Base-by-base conservation (phyloP, 2,113 vertebrate species). In the Perccottus glenii region DNA sequence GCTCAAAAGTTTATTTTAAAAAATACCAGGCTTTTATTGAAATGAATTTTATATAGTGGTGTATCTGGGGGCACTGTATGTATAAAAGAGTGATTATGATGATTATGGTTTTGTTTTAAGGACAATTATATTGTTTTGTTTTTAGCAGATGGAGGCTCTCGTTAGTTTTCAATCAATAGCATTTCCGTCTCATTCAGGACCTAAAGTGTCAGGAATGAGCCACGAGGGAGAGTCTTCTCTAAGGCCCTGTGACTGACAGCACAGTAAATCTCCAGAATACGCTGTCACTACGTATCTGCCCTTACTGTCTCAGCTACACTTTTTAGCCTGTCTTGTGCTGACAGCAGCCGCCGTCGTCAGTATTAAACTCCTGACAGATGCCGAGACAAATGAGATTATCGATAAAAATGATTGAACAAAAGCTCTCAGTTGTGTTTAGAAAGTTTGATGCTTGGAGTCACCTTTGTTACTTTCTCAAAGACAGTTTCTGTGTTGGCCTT, bases 261-360 rank as follows among this genome's bases (percentile, higher is more conserved):
- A 61, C 60, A 59, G 63, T 69, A 84, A 92, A 89, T 90, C 84
- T 86, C 79, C 82, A 10, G 85, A 90, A 89, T 86, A 83, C 73
- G 65, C 78, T 83, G 87, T 87, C 82, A 64, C 65, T 80, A 60
- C 51, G 67, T 74, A 84, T 82, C 52, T 62, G 19, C 55, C 35
- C 50, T 51, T 27, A 47, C 62, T 60, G 67, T 64, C 64, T 83
- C 80, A 67, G 56, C 63, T 35, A 65, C 66, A 57, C 68, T 27
- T 78, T 78, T 75, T 61, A 71, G 65, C 78, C 68, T 51, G 72
- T 78, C 64, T 69, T 43, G 43, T 27, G 27, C 10, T 71, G 75
- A 64, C 71, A 65, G 66, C 50, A 60, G 45, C 47, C 46, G 10
- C 67, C 48, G 55, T 75, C 15, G 42, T 60, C 72, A 60, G 60